These are phyloP conservation scores for Hydrochoerus hydrochaeris DNA, from an alignment of 2,113 vertebrate genomes.

Conservation along the genomic window DNA sequence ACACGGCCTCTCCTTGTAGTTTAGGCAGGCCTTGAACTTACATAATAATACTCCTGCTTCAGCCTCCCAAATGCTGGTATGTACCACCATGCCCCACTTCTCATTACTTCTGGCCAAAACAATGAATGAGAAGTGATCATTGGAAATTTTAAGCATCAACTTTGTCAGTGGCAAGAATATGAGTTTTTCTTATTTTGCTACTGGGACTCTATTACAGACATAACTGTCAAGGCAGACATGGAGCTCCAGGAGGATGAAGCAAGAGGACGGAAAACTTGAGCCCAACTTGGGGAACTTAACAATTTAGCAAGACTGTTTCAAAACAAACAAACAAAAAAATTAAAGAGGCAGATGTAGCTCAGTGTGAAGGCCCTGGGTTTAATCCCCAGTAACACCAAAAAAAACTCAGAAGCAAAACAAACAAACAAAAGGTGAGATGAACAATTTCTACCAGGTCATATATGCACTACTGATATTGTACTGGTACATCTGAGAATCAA, in stretches of 20 bases:
- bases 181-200: constrained; percentile 24
- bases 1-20: background rate
- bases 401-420: background rate
- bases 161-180: constrained; percentile 1
- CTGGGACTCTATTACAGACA: background rate
- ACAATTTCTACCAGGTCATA: background rate
- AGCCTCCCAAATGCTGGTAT: background rate
- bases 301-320: background rate
- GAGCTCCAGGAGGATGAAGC: background rate
- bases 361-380: background rate
- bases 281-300: background rate
- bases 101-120: constrained; percentile 19
- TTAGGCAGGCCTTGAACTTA: background rate
- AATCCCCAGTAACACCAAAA: background rate
- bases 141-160: background rate
- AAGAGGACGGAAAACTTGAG: background rate
- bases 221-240: background rate
- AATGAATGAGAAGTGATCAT: constrained; percentile 7
- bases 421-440: background rate
- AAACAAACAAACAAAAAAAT: background rate
- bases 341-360: background rate
- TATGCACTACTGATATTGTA: constrained; percentile 31
- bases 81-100: background rate
- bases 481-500: background rate
- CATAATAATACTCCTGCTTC: background rate